Evolutionary conservation across 1,140 invertebrate genomes (phyloP), one percentile per base, ranked within the genome.

Genomic region (Drosophila insularis): DNA sequence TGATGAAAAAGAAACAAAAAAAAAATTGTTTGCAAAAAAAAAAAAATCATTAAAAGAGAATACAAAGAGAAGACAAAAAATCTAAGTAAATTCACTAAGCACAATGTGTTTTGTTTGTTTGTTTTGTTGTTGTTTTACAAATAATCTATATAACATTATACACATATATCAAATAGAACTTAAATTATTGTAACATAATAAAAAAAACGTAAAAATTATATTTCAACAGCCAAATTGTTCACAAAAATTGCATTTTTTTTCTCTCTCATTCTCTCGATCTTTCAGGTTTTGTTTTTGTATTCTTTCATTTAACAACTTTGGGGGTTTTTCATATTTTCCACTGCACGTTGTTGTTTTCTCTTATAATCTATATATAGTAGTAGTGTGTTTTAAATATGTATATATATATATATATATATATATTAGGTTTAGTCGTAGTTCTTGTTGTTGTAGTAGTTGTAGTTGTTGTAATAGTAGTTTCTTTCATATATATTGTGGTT

Each of bases 171-270:
- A 70, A 72, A 50, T 50, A 50, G 43, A 50, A 50, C 43, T 50
- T 50, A 50, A 86, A 86, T 78, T 78, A 54, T 76, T 69, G 46
- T 63, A 76, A 68, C 69, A 76, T 64, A 70, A 76, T 70, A 76
- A 76, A 21, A 27, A 27, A 50, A 50, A 50, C 43, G 43, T 68
- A 70, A 76, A 76, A 76, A 76, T 64, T 55, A 74, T 40, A 86
- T 82, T 87, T 87, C 68, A 79, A 87, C 84, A 89, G 84, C 84
- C 84, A 87, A 87, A 89, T 87, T 80, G 80, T 89, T 87, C 77
- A 87, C 80, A 89, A 87, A 87, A 87, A 86, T 89, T 87, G 84
- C 84, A 84, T 89, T 89, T 87, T 71, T 77, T 68, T 77, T 75
- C 27, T 74, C 35, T 63, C 56, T 78, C 61, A 63, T 56, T 23